Evolutionary conservation across 2,797 vertebrate genomes (phyloP).

Genomic region (Siniperca scherzeri): DNA sequence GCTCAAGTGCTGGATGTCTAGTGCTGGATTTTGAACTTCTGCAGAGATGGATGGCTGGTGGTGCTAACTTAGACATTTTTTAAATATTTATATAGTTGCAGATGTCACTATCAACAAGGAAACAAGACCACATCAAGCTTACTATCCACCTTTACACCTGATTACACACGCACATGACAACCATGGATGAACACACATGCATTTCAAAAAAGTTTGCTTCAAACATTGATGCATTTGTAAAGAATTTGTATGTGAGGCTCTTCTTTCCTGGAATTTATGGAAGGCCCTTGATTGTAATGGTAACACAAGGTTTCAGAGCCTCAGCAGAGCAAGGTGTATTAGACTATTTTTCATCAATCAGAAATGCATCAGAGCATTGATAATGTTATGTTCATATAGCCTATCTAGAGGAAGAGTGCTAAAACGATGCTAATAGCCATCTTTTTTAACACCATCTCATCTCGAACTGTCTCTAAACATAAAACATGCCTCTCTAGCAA

Average conservation of each 20-base stretch:
- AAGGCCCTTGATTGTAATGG: background rate
- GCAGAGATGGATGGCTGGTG: background rate
- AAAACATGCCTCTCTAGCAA: constrained; percentile 51
- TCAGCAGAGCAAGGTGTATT: background rate
- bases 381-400: constrained; percentile 14
- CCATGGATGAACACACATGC: background rate
- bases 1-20: background rate
- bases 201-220: background rate
- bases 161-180: background rate
- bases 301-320: background rate
- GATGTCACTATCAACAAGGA: constrained; percentile 7
- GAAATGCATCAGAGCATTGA: constrained; percentile 10
- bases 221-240: background rate
- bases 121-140: background rate
- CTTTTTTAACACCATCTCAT: constrained; percentile 28
- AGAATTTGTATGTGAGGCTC: background rate
- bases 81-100: background rate
- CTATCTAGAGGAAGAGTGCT: background rate
- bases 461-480: constrained; percentile 27
- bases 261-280: background rate
- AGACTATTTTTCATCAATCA: background rate
- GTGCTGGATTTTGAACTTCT: constrained; percentile 7
- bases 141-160: background rate
- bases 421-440: constrained; percentile 24
- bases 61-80: background rate